Percentiles rank a stretch among this genome's conserved stretches.
phyloP scores from a whole-genome alignment of 2,888 invertebrate species.

The Busseola fusca region DNA sequence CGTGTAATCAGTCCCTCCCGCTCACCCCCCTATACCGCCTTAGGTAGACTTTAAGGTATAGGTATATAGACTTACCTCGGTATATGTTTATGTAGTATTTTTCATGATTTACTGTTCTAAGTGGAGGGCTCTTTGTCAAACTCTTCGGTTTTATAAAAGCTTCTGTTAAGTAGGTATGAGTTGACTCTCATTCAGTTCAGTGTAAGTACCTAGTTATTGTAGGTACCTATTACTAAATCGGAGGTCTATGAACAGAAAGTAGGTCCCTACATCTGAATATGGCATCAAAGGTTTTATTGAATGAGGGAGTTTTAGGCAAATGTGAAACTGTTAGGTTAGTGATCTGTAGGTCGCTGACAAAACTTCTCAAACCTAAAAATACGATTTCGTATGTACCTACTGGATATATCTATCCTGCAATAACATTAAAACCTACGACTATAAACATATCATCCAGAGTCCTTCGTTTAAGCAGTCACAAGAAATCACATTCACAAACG shows the following conservation, averaged over 20 bases:
- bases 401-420: neutral
- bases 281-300: neutral
- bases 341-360: neutral
- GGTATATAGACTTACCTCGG: slow-evolving; percentile 47
- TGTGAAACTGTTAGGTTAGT: too few relatives aligned
- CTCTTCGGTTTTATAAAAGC: neutral
- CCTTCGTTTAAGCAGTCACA: slow-evolving; percentile 25
- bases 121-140: neutral
- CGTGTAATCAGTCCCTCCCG: slow-evolving; percentile 69
- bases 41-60: slow-evolving; percentile 74
- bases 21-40: slow-evolving; percentile 72
- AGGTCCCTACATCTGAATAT: neutral
- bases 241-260: neutral
- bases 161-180: too few relatives aligned
- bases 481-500: slow-evolving; percentile 45
- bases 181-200: neutral
- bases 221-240: neutral
- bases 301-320: neutral
- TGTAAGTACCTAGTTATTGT: too few relatives aligned
- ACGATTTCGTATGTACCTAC: too few relatives aligned
- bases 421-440: slow-evolving; percentile 4
- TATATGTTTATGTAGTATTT: slow-evolving; percentile 35
- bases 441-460: slow-evolving; percentile 37
- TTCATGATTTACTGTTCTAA: slow-evolving; percentile 11
- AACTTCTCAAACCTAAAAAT: neutral